phyloP scores from a whole-genome alignment of 2,888 invertebrate species.

The Eupeodes latifasciatus region DNA sequence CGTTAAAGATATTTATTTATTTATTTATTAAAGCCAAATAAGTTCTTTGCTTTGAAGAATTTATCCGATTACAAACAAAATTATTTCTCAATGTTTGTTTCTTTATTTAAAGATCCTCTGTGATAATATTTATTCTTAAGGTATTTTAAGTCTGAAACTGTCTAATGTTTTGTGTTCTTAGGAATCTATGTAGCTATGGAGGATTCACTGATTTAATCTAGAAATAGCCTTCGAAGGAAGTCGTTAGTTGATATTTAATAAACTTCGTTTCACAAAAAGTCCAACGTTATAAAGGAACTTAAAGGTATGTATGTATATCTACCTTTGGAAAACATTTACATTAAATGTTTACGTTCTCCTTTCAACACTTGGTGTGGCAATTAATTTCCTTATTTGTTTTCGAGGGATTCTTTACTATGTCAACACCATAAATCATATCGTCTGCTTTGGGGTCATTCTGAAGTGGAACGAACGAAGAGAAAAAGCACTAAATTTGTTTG shows the following conservation, averaged over 20 bases:
- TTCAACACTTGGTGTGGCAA: slow-evolving; percentile 31
- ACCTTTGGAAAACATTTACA: background rate
- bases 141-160: background rate
- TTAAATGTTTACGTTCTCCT: slow-evolving; percentile 7
- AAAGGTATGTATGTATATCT: too few relatives aligned
- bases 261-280: background rate
- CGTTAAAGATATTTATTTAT: slow-evolving; percentile 40
- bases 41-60: slow-evolving; percentile 49
- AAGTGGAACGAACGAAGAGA: slow-evolving; percentile 27
- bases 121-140: slow-evolving; percentile 17
- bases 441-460: slow-evolving; percentile 50
- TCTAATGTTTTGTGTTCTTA: background rate
- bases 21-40: slow-evolving; percentile 59
- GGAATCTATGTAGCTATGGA: background rate
- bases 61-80: slow-evolving; percentile 59
- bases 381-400: slow-evolving; percentile 30
- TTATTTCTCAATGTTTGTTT: slow-evolving; percentile 12
- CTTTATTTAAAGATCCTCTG: slow-evolving; percentile 24
- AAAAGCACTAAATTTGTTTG: slow-evolving; percentile 46
- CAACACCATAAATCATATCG: slow-evolving; percentile 53
- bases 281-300: background rate
- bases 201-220: background rate
- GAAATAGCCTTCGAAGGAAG: too few relatives aligned
- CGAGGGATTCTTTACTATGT: background rate
- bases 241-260: background rate